Conservation (phyloP, 2,113 vertebrate genomes). For the Prochilodus magdalenae region DNA sequence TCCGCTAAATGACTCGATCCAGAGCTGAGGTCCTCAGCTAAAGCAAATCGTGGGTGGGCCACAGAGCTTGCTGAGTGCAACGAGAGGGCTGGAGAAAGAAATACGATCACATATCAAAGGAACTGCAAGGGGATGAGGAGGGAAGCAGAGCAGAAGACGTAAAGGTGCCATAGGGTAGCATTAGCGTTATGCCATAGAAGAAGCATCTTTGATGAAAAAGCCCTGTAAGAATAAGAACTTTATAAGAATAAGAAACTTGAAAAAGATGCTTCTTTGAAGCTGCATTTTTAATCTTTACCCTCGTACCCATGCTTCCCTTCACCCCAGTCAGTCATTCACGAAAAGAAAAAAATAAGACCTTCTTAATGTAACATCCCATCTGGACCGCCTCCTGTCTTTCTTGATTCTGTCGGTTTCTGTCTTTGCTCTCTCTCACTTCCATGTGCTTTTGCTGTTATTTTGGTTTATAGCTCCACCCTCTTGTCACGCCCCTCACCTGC, state of each 20-base stretch:
- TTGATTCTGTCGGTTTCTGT: too few species aligned
- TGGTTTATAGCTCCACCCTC: too few species aligned
- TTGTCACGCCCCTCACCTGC: too few species aligned
- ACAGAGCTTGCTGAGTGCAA: background rate
- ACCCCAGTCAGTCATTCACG: background rate
- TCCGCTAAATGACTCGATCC: conserved; percentile 22
- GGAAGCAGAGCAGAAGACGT: background rate
- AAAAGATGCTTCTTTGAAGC: background rate
- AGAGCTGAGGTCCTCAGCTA: background rate
- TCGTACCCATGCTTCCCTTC: too few species aligned
- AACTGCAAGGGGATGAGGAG: background rate
- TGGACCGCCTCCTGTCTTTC: too few species aligned
- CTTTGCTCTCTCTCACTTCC: too few species aligned
- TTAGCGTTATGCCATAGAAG: background rate
- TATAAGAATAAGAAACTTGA: too few species aligned
- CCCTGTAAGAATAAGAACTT: too few species aligned
- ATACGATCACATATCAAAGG: conserved; percentile 8
- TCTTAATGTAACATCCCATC: too few species aligned
- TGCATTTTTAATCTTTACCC: background rate
- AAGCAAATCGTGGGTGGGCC: conserved; percentile 18
- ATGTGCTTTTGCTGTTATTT: too few species aligned
- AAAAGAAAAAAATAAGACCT: background rate
- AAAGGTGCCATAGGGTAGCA: background rate
- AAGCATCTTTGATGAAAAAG: too few species aligned
- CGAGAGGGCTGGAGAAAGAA: background rate